phyloP scores from a whole-genome alignment of 2,888 invertebrate species.

The Rhagophthalmus giganteus region DNA sequence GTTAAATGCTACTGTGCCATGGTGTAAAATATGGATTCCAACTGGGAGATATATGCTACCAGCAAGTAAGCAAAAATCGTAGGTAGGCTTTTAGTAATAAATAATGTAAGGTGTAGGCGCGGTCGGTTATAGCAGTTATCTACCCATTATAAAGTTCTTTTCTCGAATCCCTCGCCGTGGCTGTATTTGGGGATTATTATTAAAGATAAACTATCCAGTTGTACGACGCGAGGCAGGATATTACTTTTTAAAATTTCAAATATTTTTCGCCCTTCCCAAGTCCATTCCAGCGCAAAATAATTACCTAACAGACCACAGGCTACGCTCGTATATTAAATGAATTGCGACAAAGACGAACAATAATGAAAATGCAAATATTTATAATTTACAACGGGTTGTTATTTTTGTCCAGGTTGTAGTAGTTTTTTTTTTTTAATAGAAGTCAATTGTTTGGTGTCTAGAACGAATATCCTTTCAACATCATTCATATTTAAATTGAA shows the following conservation, averaged over 20 bases:
- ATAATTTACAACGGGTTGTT: constrained; percentile 23
- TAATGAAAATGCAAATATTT: constrained; percentile 30
- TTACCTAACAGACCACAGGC: constrained; percentile 22
- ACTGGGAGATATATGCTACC: constrained; percentile 40
- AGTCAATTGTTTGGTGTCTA: constrained; percentile 6
- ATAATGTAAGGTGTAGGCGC: constrained; percentile 39
- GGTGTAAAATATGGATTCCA: constrained; percentile 39
- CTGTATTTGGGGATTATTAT: constrained; percentile 23
- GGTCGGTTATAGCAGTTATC: constrained; percentile 25
- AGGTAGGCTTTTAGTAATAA: constrained; percentile 41
- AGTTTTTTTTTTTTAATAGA: constrained; percentile 10
- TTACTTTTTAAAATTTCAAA: constrained; percentile 30
- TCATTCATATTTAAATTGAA: constrained; percentile 17
- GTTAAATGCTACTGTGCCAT: constrained; percentile 36
- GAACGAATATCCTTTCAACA: constrained; percentile 2
- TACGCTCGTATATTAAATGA: constrained; percentile 24
- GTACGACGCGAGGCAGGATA: constrained; percentile 20
- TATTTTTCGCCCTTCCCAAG: constrained; percentile 22
- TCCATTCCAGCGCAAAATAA: constrained; percentile 23
- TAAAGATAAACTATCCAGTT: constrained; percentile 22
- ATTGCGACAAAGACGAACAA: constrained; percentile 25
- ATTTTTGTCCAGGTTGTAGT: constrained; percentile 16
- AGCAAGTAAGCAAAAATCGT: constrained; percentile 40
- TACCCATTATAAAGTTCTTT: constrained; percentile 21
- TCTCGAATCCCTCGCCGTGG: constrained; percentile 17